phyloP scores from a whole-genome alignment of 2,888 invertebrate genomes.

The Escarpia spicata region DNA sequence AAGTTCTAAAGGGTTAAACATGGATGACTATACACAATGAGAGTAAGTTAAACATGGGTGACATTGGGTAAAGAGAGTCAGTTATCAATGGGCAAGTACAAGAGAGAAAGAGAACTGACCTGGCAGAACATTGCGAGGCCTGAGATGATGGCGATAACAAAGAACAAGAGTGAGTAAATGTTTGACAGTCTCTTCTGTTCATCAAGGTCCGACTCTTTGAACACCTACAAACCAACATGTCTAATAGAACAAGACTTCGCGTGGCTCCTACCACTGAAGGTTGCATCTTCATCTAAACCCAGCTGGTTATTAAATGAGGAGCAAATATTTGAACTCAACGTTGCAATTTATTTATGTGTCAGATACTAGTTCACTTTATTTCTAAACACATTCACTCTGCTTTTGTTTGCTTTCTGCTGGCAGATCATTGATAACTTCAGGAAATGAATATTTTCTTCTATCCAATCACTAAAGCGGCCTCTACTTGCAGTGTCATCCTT shows the following conservation, averaged over 20 bases:
- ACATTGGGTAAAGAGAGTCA: background rate
- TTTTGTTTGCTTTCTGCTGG: background rate
- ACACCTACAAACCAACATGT: constrained; percentile 33
- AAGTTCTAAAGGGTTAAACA: no score
- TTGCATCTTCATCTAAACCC: background rate
- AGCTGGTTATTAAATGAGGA: background rate
- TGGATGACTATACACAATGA: no score
- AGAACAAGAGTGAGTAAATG: constrained; percentile 35
- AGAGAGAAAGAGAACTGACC: constrained; percentile 32
- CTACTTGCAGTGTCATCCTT: background rate
- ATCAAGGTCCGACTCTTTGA: constrained; percentile 29
- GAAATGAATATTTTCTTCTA: no score
- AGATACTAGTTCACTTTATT: no score
- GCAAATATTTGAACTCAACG: no score
- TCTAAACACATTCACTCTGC: background rate
- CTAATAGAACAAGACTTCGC: background rate
- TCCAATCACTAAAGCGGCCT: no score
- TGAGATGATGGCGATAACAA: constrained; percentile 33
- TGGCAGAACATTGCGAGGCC: constrained; percentile 41
- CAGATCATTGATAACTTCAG: no score
- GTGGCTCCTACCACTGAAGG: background rate
- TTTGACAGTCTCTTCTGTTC: constrained; percentile 31
- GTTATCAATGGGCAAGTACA: background rate
- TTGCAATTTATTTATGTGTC: no score
- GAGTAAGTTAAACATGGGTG: no score